These are phyloP conservation scores for Chinchilla lanigera DNA, from an alignment of 2,113 vertebrate genomes.

Conservation along the genomic window DNA sequence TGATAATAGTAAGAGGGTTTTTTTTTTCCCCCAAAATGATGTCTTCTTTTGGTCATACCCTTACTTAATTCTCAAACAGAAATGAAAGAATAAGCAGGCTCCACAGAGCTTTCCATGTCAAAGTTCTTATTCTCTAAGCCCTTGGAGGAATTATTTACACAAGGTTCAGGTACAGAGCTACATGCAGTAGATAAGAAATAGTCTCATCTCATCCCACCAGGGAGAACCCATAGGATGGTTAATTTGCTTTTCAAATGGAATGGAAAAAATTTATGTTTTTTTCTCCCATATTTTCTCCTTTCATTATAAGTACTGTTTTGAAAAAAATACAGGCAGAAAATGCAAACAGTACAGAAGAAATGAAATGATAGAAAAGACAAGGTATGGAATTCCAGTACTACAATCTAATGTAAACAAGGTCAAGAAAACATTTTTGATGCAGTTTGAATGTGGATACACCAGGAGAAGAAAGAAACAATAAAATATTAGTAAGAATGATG, in stretches of 20 bases:
- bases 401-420: neutral
- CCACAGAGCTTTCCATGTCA: conserved; percentile 47
- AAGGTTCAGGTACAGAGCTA: neutral
- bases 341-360: neutral
- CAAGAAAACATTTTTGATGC: neutral
- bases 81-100: conserved; percentile 36
- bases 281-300: neutral
- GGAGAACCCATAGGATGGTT: neutral
- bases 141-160: neutral
- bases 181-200: neutral
- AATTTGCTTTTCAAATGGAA: conserved; percentile 60
- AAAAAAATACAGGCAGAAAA: neutral
- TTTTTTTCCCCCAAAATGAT: neutral
- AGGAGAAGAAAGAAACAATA: neutral
- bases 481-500: neutral
- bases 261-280: neutral
- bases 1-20: neutral
- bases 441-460: neutral
- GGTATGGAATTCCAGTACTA: neutral
- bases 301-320: neutral
- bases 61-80: conserved; percentile 52
- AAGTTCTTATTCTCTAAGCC: conserved; percentile 50
- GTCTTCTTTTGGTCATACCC: conserved; percentile 30
- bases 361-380: neutral
- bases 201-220: neutral